Evolutionary conservation across 2,797 vertebrate genomes (phyloP).

Genomic region (Orientallactaga sibirica): DNA sequence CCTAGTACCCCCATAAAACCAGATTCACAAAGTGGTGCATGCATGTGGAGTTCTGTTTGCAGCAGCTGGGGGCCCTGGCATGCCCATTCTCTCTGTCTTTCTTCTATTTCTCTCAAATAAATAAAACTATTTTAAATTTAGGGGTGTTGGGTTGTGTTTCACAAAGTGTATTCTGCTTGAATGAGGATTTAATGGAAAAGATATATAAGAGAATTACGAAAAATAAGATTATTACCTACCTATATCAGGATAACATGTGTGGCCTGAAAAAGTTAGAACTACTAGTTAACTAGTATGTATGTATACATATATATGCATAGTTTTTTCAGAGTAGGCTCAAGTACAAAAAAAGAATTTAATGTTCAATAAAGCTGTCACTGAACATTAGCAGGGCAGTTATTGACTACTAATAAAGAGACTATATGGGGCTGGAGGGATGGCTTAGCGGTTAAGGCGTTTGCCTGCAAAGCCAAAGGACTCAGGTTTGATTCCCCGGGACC

Average conservation of each 20-base stretch:
- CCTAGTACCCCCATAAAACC: too few species aligned
- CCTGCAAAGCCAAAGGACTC: too few species aligned
- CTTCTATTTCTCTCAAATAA: too few species aligned
- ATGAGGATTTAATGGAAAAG: conserved; percentile 11
- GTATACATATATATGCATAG: background rate
- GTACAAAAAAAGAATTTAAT: conserved; percentile 15
- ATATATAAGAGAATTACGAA: background rate
- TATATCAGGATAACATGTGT: background rate
- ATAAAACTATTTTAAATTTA: background rate
- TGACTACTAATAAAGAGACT: conserved; percentile 40
- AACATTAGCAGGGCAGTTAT: background rate
- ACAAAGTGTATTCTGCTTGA: conserved; percentile 12
- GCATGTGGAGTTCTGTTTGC: too few species aligned
- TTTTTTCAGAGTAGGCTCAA: background rate
- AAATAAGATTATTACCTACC: background rate
- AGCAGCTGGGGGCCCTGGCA: too few species aligned
- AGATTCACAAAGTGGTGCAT: too few species aligned
- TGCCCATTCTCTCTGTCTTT: too few species aligned
- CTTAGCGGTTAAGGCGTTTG: too few species aligned
- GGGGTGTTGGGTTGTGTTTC: background rate
- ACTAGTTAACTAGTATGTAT: background rate
- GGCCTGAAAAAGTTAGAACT: conserved; percentile 15
- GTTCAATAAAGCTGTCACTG: background rate
- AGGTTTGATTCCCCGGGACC: too few species aligned
- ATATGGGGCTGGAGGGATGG: too few species aligned